phyloP scores from a whole-genome alignment of 2,113 vertebrate species.

The Vanacampus margaritifer region DNA sequence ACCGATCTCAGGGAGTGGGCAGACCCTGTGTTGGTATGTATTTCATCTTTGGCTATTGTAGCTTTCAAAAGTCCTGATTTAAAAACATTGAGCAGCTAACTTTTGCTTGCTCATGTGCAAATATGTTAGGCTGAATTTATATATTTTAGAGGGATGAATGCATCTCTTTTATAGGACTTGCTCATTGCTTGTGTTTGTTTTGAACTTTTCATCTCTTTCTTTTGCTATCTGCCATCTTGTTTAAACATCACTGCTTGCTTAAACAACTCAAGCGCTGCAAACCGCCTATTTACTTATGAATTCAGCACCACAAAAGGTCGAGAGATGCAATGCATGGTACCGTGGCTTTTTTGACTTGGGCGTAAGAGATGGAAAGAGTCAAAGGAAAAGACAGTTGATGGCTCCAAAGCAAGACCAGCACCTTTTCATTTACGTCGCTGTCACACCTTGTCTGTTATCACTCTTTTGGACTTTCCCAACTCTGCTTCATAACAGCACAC shows the following conservation, averaged over 20 bases:
- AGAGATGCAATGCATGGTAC: constrained; percentile 23
- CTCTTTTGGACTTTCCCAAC: constrained; percentile 21
- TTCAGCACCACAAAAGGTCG: neutral
- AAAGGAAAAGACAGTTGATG: neutral
- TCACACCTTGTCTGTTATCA: constrained; percentile 18
- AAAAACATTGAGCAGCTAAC: neutral
- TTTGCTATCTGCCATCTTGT: constrained; percentile 5
- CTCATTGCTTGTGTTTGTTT: constrained; percentile 1
- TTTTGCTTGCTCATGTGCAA: neutral
- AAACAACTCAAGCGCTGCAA: constrained; percentile 13
- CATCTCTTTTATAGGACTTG: neutral
- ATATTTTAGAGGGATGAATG: constrained; percentile 1
- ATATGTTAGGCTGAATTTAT: neutral
- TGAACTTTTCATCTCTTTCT: constrained; percentile 25
- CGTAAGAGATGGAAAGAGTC: constrained; percentile 6
- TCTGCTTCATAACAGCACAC: constrained; percentile 49
- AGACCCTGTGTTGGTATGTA: constrained; percentile 86
- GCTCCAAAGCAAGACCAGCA: constrained; percentile 49
- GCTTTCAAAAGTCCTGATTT: constrained; percentile 1
- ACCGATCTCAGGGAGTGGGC: constrained; percentile 83
- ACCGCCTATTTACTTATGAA: constrained; percentile 29
- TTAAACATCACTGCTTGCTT: constrained; percentile 31
- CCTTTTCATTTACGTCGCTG: constrained; percentile 31
- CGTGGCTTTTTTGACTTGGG: neutral
- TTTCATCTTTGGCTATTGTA: constrained; percentile 8